These are phyloP conservation scores for Araneus ventricosus DNA, from an alignment of 1,140 invertebrate genomes.

Conservation along the genomic window DNA sequence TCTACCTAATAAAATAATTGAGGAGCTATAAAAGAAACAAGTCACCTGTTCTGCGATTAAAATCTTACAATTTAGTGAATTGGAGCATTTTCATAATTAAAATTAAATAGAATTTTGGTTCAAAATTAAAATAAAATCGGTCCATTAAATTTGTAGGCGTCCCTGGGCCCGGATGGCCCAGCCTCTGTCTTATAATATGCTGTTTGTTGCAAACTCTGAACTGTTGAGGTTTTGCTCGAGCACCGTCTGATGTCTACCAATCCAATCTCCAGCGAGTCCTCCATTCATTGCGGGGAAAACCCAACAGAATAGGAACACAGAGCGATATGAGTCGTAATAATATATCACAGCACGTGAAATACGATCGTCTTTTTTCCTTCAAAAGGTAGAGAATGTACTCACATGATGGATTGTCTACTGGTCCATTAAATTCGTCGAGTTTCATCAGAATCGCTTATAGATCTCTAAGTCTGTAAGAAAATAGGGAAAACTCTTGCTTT, in stretches of 20 bases:
- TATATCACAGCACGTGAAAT: constrained; percentile 58
- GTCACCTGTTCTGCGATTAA: too few relatives aligned
- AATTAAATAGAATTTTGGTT: too few relatives aligned
- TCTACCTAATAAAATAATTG: too few relatives aligned
- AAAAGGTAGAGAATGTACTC: constrained; percentile 29
- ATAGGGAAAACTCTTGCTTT: constrained; percentile 60
- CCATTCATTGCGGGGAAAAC: constrained; percentile 2
- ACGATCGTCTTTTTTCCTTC: constrained; percentile 39
- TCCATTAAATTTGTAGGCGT: too few relatives aligned
- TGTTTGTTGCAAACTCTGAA: neutral
- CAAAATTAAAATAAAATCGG: too few relatives aligned
- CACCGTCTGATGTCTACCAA: neutral
- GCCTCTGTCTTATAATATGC: too few relatives aligned
- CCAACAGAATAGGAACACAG: constrained; percentile 2
- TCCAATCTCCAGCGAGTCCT: neutral
- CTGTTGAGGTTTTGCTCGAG: neutral
- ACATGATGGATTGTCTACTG: constrained; percentile 62
- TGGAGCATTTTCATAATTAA: too few relatives aligned
- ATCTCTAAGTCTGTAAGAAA: constrained; percentile 45
- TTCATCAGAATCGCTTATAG: constrained; percentile 56
- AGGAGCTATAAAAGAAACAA: too few relatives aligned
- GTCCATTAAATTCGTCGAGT: constrained; percentile 68
- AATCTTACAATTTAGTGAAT: too few relatives aligned
- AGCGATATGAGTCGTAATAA: constrained; percentile 14
- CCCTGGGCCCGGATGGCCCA: too few relatives aligned